Base-by-base conservation (phyloP, 2,888 invertebrate species). In the Macrophya annulata region DNA sequence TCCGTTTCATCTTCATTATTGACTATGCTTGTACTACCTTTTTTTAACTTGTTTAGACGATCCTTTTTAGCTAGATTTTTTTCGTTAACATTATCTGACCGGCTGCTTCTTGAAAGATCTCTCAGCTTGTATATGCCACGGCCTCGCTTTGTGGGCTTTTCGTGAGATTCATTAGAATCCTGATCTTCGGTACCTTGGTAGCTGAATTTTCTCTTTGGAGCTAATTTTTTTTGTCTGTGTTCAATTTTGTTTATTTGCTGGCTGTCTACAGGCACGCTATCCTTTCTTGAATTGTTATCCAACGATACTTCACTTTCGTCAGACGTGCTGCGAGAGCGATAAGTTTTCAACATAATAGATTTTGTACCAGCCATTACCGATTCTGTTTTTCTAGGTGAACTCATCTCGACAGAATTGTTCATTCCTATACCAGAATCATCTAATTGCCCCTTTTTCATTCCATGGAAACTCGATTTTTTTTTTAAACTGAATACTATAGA, bases 1-100 rank as follows among this genome's bases (percentile, higher is more conserved):
- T 81, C 81, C 9, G 81, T 81, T 43, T 48, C n/a, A 55, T 62
- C 62, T 62, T 15, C 21, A 55, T 59, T 4, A 59, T 79, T 55
- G 5, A 40, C 43, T 81, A 43, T 17, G 31, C 21, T 43, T 5
- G 25, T 51, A 25, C 25, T 76, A 4, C 5, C 15, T 51, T 6
- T 31, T 21, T 43, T 10, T 3, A 9, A 72, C 15, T 43, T 72
- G 17, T 43, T 40, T 72, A 5, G 4, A 43, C 43, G n/a, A n/a
- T 9, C 17, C 15, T 65, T 25, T 65, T 31, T 4, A 10, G 31
- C 31, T 31, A 2, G 31, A 31, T 12, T 12, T 15, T 68, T 43
- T 0, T n/a, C n/a, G n/a, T n/a, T n/a, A n/a, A n/a, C n/a, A n/a
- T n/a, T n/a, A n/a, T n/a, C n/a, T 37, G 68, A 17, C 12, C 31